Conservation (phyloP, 2,888 invertebrate species). For the Crioceris asparagi region DNA sequence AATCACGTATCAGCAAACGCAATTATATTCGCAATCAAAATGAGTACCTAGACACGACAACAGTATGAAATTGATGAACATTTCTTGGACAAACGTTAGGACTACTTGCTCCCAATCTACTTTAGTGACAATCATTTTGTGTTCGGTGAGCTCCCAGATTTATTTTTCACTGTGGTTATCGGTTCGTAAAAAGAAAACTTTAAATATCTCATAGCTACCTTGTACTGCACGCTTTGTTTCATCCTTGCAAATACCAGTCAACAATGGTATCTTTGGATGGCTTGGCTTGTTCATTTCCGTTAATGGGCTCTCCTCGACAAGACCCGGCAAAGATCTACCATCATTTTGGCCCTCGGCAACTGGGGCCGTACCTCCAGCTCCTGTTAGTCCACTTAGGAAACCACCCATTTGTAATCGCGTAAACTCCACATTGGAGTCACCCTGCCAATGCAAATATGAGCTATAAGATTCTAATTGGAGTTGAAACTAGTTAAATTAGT, state of each 20-base stretch:
- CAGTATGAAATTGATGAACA: too few relatives aligned
- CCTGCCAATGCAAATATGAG: slow-evolving; percentile 38
- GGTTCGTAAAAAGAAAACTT: neutral
- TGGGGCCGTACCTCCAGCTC: slow-evolving; percentile 52
- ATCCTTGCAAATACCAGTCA: slow-evolving; percentile 63
- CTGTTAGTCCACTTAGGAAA: slow-evolving; percentile 54
- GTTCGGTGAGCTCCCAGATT: too few relatives aligned
- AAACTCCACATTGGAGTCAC: slow-evolving; percentile 49
- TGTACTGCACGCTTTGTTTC: slow-evolving; percentile 56
- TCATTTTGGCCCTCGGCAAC: slow-evolving; percentile 59
- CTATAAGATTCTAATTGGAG: neutral
- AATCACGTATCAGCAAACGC: too few relatives aligned
- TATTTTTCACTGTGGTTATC: too few relatives aligned
- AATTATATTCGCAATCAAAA: too few relatives aligned
- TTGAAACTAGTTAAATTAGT: neutral
- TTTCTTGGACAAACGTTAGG: neutral
- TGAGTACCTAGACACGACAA: too few relatives aligned
- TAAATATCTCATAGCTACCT: slow-evolving; percentile 33
- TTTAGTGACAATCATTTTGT: neutral
- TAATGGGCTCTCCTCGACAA: slow-evolving; percentile 52
- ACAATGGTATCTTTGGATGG: slow-evolving; percentile 48
- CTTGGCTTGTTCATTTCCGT: slow-evolving; percentile 46
- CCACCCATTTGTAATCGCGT: slow-evolving; percentile 46
- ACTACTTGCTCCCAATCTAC: neutral
- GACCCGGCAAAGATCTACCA: slow-evolving; percentile 52